These are phyloP conservation scores for Saimiri boliviensis DNA, from an alignment of 2,113 vertebrate species.

Conservation along the genomic window DNA sequence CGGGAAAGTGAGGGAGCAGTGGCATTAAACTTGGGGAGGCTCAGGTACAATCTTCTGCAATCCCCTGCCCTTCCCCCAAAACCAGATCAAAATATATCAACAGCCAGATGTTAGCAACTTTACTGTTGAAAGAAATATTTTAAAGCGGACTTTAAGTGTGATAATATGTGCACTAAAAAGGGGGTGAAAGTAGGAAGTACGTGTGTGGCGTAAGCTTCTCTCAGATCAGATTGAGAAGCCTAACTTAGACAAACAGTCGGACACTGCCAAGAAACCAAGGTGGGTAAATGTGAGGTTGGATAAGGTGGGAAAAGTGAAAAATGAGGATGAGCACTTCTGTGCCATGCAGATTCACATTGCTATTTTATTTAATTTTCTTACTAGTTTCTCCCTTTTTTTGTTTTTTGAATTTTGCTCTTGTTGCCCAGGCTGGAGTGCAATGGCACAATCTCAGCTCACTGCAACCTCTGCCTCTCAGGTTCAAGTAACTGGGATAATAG, in stretches of 20 bases:
- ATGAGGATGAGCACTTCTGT: background rate
- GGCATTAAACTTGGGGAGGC: background rate
- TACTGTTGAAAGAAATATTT: background rate
- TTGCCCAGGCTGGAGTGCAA: too few relatives aligned
- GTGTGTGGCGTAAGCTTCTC: background rate
- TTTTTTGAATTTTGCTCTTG: too few relatives aligned
- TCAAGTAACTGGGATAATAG: too few relatives aligned
- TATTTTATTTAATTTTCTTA: background rate
- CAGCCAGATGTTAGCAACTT: background rate
- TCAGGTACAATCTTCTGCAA: background rate
- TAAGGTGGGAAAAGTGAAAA: background rate
- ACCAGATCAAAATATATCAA: background rate
- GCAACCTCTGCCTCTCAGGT: too few relatives aligned
- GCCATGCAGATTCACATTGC: background rate
- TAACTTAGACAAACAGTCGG: background rate
- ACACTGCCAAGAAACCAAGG: background rate
- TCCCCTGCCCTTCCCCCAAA: too few relatives aligned
- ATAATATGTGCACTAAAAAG: background rate
- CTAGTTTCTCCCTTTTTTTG: background rate
- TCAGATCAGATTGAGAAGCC: background rate
- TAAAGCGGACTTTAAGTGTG: background rate
- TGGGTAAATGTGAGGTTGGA: background rate
- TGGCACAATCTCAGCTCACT: too few relatives aligned
- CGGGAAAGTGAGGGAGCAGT: background rate
- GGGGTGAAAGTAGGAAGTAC: background rate